phyloP scores from a whole-genome alignment of 2,888 invertebrate species.

The Meganola albula region DNA sequence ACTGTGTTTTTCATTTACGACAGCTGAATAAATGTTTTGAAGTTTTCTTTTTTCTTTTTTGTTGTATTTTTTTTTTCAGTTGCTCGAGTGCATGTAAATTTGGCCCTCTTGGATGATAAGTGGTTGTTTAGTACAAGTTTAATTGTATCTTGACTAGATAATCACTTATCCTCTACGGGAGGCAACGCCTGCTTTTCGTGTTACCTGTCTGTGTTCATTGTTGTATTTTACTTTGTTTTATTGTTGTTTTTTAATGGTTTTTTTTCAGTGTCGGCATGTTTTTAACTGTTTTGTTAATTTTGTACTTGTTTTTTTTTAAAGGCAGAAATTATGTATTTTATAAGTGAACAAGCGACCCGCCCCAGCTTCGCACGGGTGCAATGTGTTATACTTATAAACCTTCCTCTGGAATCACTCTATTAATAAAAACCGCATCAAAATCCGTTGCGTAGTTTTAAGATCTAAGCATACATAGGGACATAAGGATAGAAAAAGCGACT shows the following conservation, averaged over 20 bases:
- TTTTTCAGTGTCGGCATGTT: constrained; percentile 16
- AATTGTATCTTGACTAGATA: constrained; percentile 79
- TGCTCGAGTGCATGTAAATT: constrained; percentile 36
- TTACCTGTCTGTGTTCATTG: constrained; percentile 35
- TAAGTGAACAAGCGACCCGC: too few species aligned
- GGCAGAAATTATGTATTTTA: too few species aligned
- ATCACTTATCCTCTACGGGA: constrained; percentile 79
- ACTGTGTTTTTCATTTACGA: too few species aligned
- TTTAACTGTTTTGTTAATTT: constrained; percentile 3
- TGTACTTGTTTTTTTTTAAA: constrained; percentile 7
- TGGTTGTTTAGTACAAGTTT: constrained; percentile 77
- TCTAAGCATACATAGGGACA: too few species aligned
- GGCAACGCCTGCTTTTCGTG: constrained; percentile 53
- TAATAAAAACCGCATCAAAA: too few species aligned
- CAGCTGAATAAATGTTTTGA: constrained; percentile 2
- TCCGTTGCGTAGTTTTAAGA: too few species aligned
- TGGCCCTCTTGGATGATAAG: constrained; percentile 66
- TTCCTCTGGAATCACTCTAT: too few species aligned
- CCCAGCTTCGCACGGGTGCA: too few species aligned
- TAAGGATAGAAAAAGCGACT: too few species aligned
- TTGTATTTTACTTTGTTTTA: constrained; percentile 29
- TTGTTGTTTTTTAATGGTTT: too few species aligned
- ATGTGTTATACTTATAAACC: too few species aligned
- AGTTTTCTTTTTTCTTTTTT: constrained; percentile 17
- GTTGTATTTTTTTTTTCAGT: constrained; percentile 31